Evolutionary conservation across 2,113 vertebrate genomes (phyloP).

Genomic region (Alethe diademata): DNA sequence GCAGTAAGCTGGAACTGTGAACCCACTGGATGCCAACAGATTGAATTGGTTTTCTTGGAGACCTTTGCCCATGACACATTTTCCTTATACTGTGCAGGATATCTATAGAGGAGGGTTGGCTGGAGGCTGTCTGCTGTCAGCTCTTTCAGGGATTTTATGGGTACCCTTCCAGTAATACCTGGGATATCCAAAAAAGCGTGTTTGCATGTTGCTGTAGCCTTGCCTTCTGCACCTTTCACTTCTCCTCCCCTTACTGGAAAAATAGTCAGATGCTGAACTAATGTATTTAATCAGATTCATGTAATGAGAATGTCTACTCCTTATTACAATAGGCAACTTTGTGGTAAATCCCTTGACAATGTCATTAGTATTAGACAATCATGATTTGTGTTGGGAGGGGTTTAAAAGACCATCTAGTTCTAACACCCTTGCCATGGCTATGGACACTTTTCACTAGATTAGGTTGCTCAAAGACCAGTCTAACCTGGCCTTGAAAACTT

Average conservation of each 20-base stretch:
- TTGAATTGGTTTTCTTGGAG: not conserved
- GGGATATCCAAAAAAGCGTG: not conserved
- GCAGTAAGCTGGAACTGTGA: not conserved
- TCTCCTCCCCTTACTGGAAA: not conserved
- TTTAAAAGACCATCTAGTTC: not conserved
- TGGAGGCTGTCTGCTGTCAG: not conserved
- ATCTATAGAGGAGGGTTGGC: not conserved
- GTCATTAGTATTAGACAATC: not conserved
- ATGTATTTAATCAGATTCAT: not conserved
- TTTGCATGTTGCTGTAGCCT: not conserved
- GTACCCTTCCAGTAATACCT: fast-evolving
- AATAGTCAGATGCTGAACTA: not conserved
- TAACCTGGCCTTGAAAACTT: not conserved
- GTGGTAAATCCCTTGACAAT: not conserved
- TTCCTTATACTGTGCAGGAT: not conserved
- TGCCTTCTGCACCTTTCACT: not conserved
- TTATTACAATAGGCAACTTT: not conserved
- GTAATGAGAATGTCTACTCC: not conserved
- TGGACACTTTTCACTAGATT: fast-evolving
- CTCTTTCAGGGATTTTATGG: not conserved
- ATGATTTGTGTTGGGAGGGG: not conserved
- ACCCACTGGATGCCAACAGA: not conserved
- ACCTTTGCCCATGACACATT: not conserved
- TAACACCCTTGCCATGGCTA: not conserved
- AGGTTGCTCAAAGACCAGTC: not conserved